A percentile compares a stretch with the other conserved stretches of the same genome.
Evolutionary conservation across 2,888 invertebrate species (phyloP).

Genomic region (Epiperipatus broadwayi): DNA sequence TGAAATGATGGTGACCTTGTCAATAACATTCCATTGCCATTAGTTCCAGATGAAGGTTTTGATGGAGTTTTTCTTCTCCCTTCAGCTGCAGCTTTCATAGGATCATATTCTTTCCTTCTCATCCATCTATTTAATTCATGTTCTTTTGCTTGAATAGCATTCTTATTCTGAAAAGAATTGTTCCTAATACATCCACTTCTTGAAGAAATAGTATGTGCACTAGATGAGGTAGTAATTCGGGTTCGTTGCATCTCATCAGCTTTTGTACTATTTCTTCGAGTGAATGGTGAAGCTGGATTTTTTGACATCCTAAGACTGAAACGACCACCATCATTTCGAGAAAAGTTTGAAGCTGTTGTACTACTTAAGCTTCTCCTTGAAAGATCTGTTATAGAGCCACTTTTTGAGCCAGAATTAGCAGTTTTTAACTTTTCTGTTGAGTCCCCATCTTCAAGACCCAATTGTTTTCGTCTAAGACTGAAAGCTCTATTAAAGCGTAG

Average conservation of each 20-base stretch:
- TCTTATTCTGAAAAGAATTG: too few relatives aligned
- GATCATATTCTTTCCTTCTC: conserved; percentile 81
- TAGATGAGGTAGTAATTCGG: too few relatives aligned
- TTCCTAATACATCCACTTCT: conserved; percentile 6
- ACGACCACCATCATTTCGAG: conserved; percentile 42
- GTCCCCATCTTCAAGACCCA: conserved; percentile 28
- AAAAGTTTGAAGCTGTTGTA: conserved; percentile 24
- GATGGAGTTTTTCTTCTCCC: conserved; percentile 40
- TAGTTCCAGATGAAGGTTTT: too few relatives aligned
- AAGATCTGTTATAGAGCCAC: conserved; percentile 9
- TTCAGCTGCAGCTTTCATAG: conserved; percentile 76
- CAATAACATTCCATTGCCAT: too few relatives aligned
- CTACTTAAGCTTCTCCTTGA: not conserved
- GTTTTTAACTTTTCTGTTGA: conserved; percentile 19
- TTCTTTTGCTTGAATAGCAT: conserved; percentile 54
- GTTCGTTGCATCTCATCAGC: not conserved
- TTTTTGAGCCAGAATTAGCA: conserved; percentile 10
- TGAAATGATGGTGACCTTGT: conserved; percentile 16
- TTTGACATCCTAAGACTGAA: conserved; percentile 38
- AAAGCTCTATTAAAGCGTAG: conserved; percentile 51
- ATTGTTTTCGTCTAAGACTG: conserved; percentile 42
- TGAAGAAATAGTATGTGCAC: too few relatives aligned
- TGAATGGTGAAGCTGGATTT: conserved; percentile 14
- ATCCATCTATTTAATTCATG: conserved; percentile 87
- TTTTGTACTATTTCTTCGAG: not conserved